These are phyloP conservation scores for Sebastes cheni DNA, from an alignment of 2,797 vertebrate genomes.

Conservation along the genomic window DNA sequence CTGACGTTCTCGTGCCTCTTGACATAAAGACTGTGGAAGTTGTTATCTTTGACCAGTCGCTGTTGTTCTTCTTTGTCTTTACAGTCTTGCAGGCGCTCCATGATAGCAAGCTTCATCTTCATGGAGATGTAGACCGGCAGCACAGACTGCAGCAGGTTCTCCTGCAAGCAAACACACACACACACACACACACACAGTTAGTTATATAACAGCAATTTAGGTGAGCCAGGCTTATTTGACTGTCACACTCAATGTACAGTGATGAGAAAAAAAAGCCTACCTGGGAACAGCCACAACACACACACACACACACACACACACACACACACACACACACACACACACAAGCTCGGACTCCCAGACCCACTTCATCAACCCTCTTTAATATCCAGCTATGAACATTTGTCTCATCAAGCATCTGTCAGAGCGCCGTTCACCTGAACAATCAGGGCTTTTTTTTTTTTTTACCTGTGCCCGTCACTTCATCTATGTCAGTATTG, in stretches of 20 bases:
- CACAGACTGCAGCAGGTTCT: conserved; percentile 95
- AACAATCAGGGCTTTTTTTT: not conserved
- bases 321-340: not conserved
- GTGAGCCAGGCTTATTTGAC: conserved; percentile 13
- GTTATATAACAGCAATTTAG: conserved; percentile 29
- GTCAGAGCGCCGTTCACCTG: not conserved
- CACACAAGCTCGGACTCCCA: not conserved
- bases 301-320: conserved; percentile 1
- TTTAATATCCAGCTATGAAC: conserved; percentile 1
- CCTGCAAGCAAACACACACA: conserved; percentile 76
- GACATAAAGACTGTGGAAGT: conserved; percentile 97
- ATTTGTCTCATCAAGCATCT: not conserved
- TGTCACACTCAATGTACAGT: not conserved
- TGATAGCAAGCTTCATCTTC: conserved; percentile 99
- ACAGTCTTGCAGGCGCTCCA: conserved; percentile 92
- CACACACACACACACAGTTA: not conserved
- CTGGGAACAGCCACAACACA: not conserved
- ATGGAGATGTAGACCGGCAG: conserved; percentile 97
- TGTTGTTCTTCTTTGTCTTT: conserved; percentile 89
- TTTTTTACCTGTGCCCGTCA: not conserved
- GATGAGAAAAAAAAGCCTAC: not conserved
- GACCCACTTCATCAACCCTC: not conserved
- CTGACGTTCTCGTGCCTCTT: conserved; percentile 98
- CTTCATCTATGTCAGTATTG: not conserved
- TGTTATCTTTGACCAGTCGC: conserved; percentile 91